Evolutionary conservation across 2,888 invertebrate species (phyloP).

Genomic region (Resseliella maxima): DNA sequence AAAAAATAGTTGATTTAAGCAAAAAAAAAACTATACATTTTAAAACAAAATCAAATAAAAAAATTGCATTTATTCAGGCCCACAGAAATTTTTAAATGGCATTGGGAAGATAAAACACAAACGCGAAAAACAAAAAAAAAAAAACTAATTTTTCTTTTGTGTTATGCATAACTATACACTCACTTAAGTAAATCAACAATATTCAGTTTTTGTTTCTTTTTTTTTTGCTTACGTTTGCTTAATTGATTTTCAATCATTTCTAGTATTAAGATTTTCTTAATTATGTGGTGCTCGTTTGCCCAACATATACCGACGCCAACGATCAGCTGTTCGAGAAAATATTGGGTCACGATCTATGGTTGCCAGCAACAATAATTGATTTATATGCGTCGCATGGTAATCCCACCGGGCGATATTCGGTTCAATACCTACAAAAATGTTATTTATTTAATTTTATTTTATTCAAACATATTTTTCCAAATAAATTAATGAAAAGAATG

Average conservation of each 20-base stretch:
- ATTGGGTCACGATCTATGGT: constrained; percentile 87
- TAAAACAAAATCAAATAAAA: no score
- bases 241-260: not conserved
- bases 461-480: constrained; percentile 24
- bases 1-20: no score
- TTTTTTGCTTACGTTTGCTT: not conserved
- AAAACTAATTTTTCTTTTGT: no score
- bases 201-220: no score
- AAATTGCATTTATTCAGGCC: no score
- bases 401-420: constrained; percentile 98
- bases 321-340: constrained; percentile 83
- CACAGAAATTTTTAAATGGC: no score
- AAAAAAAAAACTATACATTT: no score
- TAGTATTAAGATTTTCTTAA: constrained; percentile 66
- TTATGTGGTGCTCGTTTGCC: constrained; percentile 96
- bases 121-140: no score
- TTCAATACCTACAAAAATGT: constrained; percentile 70
- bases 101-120: no score
- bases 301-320: constrained; percentile 96
- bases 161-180: no score
- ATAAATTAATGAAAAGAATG: no score
- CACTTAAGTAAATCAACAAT: no score
- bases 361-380: constrained; percentile 89
- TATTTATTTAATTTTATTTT: not conserved
- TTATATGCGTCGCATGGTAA: constrained; percentile 98